Percentiles rank a stretch among this genome's conserved stretches.
Conservation (phyloP, 2,113 vertebrate genomes). For the Turdus rufiventris region DNA sequence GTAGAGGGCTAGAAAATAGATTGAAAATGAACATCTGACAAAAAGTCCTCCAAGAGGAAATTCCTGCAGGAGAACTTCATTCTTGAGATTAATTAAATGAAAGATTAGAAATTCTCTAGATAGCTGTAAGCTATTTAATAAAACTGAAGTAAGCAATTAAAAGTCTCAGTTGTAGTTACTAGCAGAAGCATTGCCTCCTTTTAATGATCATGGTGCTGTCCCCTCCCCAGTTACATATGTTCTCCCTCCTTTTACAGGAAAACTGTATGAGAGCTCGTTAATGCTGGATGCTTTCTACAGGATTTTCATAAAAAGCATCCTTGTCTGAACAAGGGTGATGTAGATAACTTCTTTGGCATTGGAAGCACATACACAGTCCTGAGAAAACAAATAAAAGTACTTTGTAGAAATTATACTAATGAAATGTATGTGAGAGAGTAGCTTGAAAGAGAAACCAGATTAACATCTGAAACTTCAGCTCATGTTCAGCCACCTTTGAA, state of each 20-base stretch:
- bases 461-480: conserved; percentile 18
- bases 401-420: conserved; percentile 6
- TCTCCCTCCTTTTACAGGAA: neutral
- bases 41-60: conserved; percentile 6
- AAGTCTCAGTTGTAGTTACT: conserved; percentile 12
- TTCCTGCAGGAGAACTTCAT: conserved; percentile 49
- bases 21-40: conserved; percentile 19
- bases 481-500: neutral
- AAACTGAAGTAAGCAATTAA: conserved; percentile 55
- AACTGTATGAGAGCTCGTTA: neutral
- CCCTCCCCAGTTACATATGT: neutral
- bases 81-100: conserved; percentile 59
- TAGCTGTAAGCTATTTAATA: conserved; percentile 61
- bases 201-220: neutral
- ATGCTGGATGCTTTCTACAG: neutral
- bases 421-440: neutral
- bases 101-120: conserved; percentile 55
- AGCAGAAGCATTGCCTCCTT: conserved; percentile 1
- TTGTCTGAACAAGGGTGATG: neutral
- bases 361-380: neutral
- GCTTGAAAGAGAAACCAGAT: conserved; percentile 6
- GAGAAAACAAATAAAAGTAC: conserved; percentile 29
- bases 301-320: neutral
- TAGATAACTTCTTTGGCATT: neutral
- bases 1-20: neutral